Percentiles rank a stretch among this genome's conserved stretches.
phyloP scores from a whole-genome alignment of 1,140 invertebrate species.

The Hylyphantes graminicola region DNA sequence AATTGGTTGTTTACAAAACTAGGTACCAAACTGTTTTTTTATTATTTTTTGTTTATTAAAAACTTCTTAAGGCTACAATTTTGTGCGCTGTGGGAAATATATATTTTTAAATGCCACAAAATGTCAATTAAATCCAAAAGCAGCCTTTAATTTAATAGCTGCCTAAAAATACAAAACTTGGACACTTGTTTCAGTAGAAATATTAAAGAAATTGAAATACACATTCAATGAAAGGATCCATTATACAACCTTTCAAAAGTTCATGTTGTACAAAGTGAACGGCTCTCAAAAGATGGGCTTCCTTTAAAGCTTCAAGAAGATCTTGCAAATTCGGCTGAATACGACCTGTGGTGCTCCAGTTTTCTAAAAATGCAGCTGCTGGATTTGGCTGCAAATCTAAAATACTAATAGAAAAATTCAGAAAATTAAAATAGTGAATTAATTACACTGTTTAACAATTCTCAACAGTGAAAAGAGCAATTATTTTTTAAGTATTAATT shows the following conservation, averaged over 20 bases:
- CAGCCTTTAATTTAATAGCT: not conserved
- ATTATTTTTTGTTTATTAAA: not conserved
- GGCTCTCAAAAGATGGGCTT: conserved; percentile 55
- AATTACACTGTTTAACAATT: no score
- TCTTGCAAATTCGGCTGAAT: conserved; percentile 59
- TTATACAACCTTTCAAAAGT: conserved; percentile 35
- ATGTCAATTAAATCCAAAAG: no score
- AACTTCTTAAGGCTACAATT: not conserved
- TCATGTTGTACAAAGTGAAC: conserved; percentile 53
- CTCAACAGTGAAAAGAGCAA: no score
- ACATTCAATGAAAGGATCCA: not conserved
- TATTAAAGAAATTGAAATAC: not conserved
- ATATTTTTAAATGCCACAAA: not conserved
- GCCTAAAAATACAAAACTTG: not conserved
- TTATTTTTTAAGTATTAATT: no score
- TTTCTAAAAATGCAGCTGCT: conserved; percentile 59
- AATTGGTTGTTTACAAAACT: no score
- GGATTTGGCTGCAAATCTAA: conserved; percentile 56
- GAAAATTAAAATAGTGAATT: not conserved
- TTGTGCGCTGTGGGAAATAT: not conserved
- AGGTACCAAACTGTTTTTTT: no score
- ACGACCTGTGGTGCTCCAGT: conserved; percentile 61
- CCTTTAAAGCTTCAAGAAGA: conserved; percentile 49
- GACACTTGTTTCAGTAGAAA: not conserved
- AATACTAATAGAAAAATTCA: conserved; percentile 4